Evolutionary conservation across 2,113 vertebrate species (phyloP), one percentile per base, ranked within the genome.

Genomic region (Pseudorectes ferrugineus): DNA sequence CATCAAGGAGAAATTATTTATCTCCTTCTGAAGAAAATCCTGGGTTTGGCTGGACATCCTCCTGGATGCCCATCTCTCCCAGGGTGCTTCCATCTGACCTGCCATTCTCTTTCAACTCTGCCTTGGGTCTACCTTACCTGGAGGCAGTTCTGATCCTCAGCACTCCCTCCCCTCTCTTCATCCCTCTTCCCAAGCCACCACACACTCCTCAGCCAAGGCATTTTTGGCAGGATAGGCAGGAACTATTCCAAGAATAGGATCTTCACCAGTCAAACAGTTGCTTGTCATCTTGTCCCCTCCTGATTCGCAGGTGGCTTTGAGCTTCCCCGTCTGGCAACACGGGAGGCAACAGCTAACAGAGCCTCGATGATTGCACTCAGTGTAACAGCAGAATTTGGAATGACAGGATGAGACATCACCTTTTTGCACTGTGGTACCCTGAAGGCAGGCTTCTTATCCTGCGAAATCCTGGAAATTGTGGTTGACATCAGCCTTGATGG

Each of bases 151-250:
- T 75, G 86, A 48, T 88, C 75, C 88, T 89, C 77, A 54, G 25
- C 16, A 8, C 31, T 83, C 62, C 62, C 62, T 95, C 68, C 45
- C 42, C 29, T 83, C 58, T 48, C 51, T 66, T 84, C 89, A 74
- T 73, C 79, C 75, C 85, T 90, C 82, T 68, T 94, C 83, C 83
- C 92, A 94, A 55, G 51, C 63, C 72, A 75, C 63, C 46, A 35
- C 72, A 33, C 59, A 9, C 82, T 92, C 78, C 80, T 92, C 88
- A 90, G 94, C 96, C 95, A 96, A 96, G 88, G 40, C 88, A 9
- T 63, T 84, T 90, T 95, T 96, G 94, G 95, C 96, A 97, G 79
- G 67, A 58, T 73, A 71, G 90, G 40, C 75, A 96, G 96, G 95
- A 97, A 55, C 59, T 92, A 62, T 90, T 97, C 96, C 95, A 96